Conservation (phyloP, 2,797 vertebrate species). For the Octomys mimax region DNA sequence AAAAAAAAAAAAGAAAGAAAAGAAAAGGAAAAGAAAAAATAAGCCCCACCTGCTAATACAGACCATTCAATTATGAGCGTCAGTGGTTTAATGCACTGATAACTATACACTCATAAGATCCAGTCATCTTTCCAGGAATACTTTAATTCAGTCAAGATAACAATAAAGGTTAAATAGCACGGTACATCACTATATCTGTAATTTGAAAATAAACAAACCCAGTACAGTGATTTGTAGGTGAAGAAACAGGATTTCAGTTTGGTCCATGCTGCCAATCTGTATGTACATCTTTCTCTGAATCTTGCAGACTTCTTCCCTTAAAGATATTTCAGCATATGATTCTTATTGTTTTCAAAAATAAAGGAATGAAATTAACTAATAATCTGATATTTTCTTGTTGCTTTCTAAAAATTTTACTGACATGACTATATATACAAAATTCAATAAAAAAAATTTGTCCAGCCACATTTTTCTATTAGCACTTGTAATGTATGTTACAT, state of each 20-base stretch:
- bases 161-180: not conserved
- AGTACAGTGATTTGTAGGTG: not conserved
- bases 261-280: not conserved
- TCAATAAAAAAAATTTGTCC: not conserved
- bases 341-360: conserved; percentile 26
- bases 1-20: no score
- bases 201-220: not conserved
- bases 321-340: not conserved
- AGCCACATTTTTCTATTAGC: not conserved
- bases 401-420: not conserved
- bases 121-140: not conserved
- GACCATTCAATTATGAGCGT: not conserved
- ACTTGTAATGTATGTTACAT: not conserved
- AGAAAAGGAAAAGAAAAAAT: no score
- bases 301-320: not conserved
- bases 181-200: not conserved
- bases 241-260: not conserved
- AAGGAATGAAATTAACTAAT: not conserved
- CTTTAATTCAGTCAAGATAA: not conserved
- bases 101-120: not conserved
- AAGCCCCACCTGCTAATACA: not conserved
- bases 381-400: not conserved
- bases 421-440: not conserved
- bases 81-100: not conserved
- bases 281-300: not conserved